Percentiles rank a stretch among this genome's conserved stretches.
phyloP scores from a whole-genome alignment of 2,888 invertebrate genomes.

The Acronicta aceris region DNA sequence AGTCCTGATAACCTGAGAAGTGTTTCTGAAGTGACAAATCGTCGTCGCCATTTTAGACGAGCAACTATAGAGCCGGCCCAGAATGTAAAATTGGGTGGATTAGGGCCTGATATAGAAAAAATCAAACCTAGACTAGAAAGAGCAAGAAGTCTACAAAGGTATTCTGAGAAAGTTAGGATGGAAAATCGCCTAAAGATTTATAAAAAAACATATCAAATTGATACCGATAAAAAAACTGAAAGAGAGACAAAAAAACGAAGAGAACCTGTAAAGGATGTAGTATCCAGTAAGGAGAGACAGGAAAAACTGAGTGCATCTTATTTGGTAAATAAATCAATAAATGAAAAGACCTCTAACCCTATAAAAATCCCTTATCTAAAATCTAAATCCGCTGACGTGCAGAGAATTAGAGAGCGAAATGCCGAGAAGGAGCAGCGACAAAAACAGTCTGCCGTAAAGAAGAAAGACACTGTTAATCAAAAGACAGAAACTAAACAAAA shows the following conservation, averaged over 20 bases:
- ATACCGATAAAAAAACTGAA: slow-evolving; percentile 66
- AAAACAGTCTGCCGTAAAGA: slow-evolving; percentile 43
- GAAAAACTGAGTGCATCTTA: slow-evolving; percentile 68
- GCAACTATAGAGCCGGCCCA: slow-evolving; percentile 68
- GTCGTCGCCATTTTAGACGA: slow-evolving; percentile 67
- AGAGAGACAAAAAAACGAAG: slow-evolving; percentile 54
- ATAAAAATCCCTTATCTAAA: slow-evolving; percentile 61
- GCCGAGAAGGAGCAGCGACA: slow-evolving; percentile 36
- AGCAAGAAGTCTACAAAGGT: slow-evolving; percentile 84
- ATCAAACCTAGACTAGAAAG: slow-evolving; percentile 83
- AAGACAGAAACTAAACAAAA: slow-evolving; percentile 41
- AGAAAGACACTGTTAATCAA: slow-evolving; percentile 15
- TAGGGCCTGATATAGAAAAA: slow-evolving; percentile 82
- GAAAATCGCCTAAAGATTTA: slow-evolving; percentile 83
- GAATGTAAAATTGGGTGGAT: slow-evolving; percentile 78
- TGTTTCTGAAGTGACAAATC: slow-evolving; percentile 78
- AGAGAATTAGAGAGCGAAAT: slow-evolving; percentile 52
- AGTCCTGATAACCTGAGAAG: slow-evolving; percentile 73
- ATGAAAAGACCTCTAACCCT: slow-evolving; percentile 61
- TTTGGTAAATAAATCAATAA: slow-evolving; percentile 72
- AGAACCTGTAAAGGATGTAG: slow-evolving; percentile 48
- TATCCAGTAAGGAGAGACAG: slow-evolving; percentile 37
- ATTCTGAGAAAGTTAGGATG: slow-evolving; percentile 85
- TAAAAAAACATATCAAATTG: slow-evolving; percentile 73
- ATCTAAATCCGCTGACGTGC: slow-evolving; percentile 69